phyloP scores from a whole-genome alignment of 1,140 invertebrate genomes.

The Branchinecta lindahli region DNA sequence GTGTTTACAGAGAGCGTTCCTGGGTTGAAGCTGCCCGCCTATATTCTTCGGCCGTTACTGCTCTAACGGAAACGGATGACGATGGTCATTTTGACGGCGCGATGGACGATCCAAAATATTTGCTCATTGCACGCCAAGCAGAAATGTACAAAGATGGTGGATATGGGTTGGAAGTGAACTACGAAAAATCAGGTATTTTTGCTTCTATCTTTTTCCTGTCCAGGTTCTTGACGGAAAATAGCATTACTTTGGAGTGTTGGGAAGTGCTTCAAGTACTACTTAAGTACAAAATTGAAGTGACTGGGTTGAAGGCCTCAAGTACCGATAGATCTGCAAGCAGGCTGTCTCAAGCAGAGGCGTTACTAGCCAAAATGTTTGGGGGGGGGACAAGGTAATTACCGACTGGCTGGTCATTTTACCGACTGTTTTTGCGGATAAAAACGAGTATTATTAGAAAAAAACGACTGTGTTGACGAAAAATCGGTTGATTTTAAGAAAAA shows the following conservation, averaged over 20 bases:
- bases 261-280: neutral
- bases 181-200: constrained; percentile 32
- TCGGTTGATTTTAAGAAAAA: too few relatives aligned
- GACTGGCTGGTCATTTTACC: too few relatives aligned
- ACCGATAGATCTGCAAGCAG: too few relatives aligned
- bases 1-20: constrained; percentile 28
- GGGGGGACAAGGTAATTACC: too few relatives aligned
- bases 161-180: constrained; percentile 33
- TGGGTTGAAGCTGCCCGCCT: constrained; percentile 35
- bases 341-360: too few relatives aligned
- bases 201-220: neutral
- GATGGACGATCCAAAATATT: constrained; percentile 32
- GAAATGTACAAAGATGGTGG: constrained; percentile 36
- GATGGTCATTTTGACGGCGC: constrained; percentile 34
- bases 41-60: constrained; percentile 33
- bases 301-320: too few relatives aligned
- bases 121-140: constrained; percentile 36
- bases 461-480: too few relatives aligned
- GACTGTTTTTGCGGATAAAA: too few relatives aligned
- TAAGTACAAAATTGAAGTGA: neutral
- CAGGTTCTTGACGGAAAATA: too few relatives aligned
- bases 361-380: too few relatives aligned
- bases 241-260: too few relatives aligned
- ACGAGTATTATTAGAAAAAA: too few relatives aligned
- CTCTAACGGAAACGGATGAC: constrained; percentile 32